Evolutionary conservation across 2,797 vertebrate genomes (phyloP).

Genomic region (Gymnodraco acuticeps): DNA sequence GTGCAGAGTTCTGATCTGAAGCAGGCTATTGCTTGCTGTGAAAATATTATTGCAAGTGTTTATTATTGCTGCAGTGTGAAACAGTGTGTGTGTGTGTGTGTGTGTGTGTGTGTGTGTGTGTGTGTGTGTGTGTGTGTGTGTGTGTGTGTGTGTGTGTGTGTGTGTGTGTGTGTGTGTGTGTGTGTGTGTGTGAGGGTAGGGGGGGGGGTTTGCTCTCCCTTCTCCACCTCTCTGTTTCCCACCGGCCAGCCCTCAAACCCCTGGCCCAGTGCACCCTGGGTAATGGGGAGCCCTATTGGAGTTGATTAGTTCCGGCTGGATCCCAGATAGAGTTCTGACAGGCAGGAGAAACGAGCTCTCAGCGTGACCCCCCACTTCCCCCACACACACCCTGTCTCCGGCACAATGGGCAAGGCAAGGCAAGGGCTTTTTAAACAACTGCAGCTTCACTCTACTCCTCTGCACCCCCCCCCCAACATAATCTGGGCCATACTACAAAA

Average conservation of each 20-base stretch:
- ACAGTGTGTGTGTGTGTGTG: no score
- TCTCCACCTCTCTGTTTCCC: conserved; percentile 80
- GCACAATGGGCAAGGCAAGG: conserved; percentile 83
- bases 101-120: no score
- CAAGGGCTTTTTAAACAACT: conserved; percentile 87
- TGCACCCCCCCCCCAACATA: conserved; percentile 42
- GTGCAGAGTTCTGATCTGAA: conserved; percentile 83
- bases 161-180: not conserved
- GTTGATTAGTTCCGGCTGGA: conserved; percentile 99
- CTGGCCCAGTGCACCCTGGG: conserved; percentile 88
- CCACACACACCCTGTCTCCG: conserved; percentile 70
- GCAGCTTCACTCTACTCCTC: conserved; percentile 68
- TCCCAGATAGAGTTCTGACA: conserved; percentile 98
- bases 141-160: not conserved
- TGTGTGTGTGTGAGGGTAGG: conserved; percentile 11
- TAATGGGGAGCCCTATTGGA: conserved; percentile 93
- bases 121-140: not conserved
- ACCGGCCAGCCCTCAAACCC: conserved; percentile 80
- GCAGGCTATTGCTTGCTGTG: conserved; percentile 86
- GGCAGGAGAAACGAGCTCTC: conserved; percentile 92
- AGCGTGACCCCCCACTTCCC: conserved; percentile 76
- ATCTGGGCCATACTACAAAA: no score
- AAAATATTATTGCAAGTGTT: conserved; percentile 92
- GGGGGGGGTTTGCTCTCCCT: conserved; percentile 25
- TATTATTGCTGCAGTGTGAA: conserved; percentile 87